Evolutionary conservation across 2,888 invertebrate genomes (phyloP), one percentile per base, ranked within the genome.

Genomic region (Spatulosminthurus flaviceps): DNA sequence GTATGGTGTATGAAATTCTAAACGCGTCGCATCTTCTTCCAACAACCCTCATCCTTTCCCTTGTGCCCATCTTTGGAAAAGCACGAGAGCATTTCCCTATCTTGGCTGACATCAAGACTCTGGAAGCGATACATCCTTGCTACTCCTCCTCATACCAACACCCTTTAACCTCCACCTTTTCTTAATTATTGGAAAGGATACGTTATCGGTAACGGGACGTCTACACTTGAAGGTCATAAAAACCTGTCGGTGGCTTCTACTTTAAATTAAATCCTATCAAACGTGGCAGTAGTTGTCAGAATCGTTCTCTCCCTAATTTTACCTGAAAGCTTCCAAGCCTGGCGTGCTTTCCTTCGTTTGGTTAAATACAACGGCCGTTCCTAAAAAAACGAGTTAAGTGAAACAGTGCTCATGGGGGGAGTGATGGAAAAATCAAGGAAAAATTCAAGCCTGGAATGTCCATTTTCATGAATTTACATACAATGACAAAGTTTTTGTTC

Each of bases 21-120:
- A 70, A 22, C 34, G 70, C 34, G 70, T 70, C 13, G 22, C 70
- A 29, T 9, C 69, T 29, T 69, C 69, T 29, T 69, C 69, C 28
- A 69, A 0, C 26, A 24, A n/a, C n/a, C 69, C 69, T 29, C 26
- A n/a, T 69, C 22, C 70, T 70, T 64, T 64, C 16, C 64, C 22
- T 41, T 70, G 21, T 70, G 60, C 43, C 72, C 72, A 72, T 72
- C 43, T 72, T 43, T 24, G 72, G 72, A 72, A 72, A 72, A 28
- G 28, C 19, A 69, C 29, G 26, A 13, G 43, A 42, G 9, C n/a
- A 24, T 51, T 26, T 16, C 13, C 24, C 13, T n/a, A 71, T 7
- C 51, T 60, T 51, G 4, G 22, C 26, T 24, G 60, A 51, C n/a
- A n/a, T 71, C 72, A 43, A 72, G 1, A 41, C 34, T 4, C 34